Evolutionary conservation across 2,113 vertebrate species (phyloP).

Genomic region (Rhinichthys klamathensis): DNA sequence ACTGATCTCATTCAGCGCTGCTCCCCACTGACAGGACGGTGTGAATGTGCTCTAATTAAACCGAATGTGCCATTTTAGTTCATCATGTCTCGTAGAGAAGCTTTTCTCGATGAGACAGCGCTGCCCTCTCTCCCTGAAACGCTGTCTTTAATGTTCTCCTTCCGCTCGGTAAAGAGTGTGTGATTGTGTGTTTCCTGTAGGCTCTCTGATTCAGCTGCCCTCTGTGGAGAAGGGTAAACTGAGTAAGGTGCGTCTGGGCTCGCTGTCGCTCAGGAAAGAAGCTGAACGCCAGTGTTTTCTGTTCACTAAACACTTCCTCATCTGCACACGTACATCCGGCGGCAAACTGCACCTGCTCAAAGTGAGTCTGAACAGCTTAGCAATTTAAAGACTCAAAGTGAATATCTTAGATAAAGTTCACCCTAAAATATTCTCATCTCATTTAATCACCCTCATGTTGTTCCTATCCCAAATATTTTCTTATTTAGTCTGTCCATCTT

Average conservation of each 20-base stretch:
- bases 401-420: neutral
- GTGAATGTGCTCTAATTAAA: slow-evolving; percentile 23
- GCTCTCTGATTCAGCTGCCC: slow-evolving; percentile 93
- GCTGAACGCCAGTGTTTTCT: slow-evolving; percentile 94
- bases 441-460: neutral
- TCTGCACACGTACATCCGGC: slow-evolving; percentile 93
- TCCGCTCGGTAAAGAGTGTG: neutral
- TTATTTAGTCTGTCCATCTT: neutral
- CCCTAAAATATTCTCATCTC: neutral
- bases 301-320: slow-evolving; percentile 95
- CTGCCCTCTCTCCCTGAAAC: neutral
- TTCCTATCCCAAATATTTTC: too few relatives aligned
- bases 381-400: neutral
- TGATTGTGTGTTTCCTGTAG: slow-evolving; percentile 66
- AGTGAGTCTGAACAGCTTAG: slow-evolving; percentile 69
- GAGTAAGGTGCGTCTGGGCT: slow-evolving; percentile 93
- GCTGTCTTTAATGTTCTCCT: neutral
- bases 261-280: slow-evolving; percentile 91
- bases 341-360: slow-evolving; percentile 96
- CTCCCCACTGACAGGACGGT: slow-evolving; percentile 12
- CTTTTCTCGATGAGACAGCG: neutral
- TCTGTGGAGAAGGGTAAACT: slow-evolving; percentile 93
- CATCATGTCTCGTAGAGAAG: neutral
- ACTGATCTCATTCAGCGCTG: neutral
- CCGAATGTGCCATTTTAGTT: slow-evolving; percentile 14